Evolutionary conservation across 2,797 vertebrate species (phyloP).

Genomic region (Fistularia commersonii): DNA sequence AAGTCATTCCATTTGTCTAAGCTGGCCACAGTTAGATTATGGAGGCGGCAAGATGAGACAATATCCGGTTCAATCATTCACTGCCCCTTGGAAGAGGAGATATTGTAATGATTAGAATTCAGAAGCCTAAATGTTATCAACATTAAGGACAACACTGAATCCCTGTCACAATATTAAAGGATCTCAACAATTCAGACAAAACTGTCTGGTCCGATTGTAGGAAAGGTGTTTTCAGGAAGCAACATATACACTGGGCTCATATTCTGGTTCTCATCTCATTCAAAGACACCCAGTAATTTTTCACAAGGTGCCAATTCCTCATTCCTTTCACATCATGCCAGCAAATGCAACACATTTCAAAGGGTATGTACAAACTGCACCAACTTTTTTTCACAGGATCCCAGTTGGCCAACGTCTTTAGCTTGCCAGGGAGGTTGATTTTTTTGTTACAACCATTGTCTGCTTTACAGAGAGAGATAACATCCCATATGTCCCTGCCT

Average conservation of each 20-base stretch:
- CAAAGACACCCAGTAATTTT: conserved; percentile 22
- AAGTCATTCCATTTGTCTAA: too few relatives aligned
- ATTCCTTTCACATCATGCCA: conserved; percentile 31
- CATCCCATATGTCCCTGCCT: conserved; percentile 21
- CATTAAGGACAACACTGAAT: too few relatives aligned
- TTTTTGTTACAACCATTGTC: conserved; percentile 15
- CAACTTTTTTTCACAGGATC: conserved; percentile 1
- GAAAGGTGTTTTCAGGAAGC: too few relatives aligned
- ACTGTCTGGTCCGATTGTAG: too few relatives aligned
- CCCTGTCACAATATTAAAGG: too few relatives aligned
- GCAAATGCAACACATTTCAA: conserved; percentile 11
- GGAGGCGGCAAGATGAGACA: too few relatives aligned
- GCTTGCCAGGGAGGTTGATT: conserved; percentile 13
- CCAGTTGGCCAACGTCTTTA: conserved; percentile 13
- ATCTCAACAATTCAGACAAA: too few relatives aligned
- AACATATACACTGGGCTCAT: neutral
- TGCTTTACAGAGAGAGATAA: conserved; percentile 14
- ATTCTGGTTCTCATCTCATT: conserved; percentile 15
- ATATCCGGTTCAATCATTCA: too few relatives aligned
- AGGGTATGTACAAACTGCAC: neutral
- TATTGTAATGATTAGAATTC: too few relatives aligned
- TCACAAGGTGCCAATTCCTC: conserved; percentile 27
- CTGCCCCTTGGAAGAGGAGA: too few relatives aligned
- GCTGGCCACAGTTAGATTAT: too few relatives aligned
- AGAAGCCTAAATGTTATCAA: too few relatives aligned